Conservation (phyloP, 2,888 invertebrate species). For the Cheilosia impressa region DNA sequence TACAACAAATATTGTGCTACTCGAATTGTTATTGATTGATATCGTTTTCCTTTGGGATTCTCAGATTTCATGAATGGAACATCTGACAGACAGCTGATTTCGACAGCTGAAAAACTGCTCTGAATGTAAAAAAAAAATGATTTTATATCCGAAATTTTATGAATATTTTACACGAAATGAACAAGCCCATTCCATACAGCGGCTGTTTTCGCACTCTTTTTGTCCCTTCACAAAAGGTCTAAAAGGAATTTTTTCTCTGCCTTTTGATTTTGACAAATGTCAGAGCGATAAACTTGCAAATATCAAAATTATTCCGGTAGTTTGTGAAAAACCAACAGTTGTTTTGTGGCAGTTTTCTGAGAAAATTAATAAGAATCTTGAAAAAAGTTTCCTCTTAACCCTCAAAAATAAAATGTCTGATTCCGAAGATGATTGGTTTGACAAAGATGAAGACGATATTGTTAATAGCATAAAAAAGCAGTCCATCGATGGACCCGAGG, state of each 20-base stretch:
- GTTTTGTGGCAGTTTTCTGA: slow-evolving; percentile 1
- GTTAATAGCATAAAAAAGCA: slow-evolving; percentile 78
- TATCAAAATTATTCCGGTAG: slow-evolving; percentile 9
- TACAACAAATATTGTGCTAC: too few relatives aligned
- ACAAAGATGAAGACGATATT: slow-evolving; percentile 81
- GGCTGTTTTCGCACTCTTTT: background rate
- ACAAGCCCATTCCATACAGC: too few relatives aligned
- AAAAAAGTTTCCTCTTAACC: background rate
- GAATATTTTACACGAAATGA: too few relatives aligned
- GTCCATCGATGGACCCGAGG: slow-evolving; percentile 60
- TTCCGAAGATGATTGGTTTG: slow-evolving; percentile 81
- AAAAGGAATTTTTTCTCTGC: background rate
- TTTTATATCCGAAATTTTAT: too few relatives aligned
- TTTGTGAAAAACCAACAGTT: slow-evolving; percentile 18
- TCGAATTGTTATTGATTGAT: too few relatives aligned
- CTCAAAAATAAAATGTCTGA: slow-evolving; percentile 73
- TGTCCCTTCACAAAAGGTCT: background rate
- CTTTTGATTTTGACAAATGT: background rate
- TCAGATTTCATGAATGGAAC: too few relatives aligned
- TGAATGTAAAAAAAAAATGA: too few relatives aligned
- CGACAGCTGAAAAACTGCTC: too few relatives aligned
- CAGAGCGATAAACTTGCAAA: background rate
- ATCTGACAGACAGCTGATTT: too few relatives aligned
- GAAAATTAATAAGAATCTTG: slow-evolving; percentile 14
- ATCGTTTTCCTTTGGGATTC: too few relatives aligned